A percentile compares a stretch with the other conserved stretches of the same genome.
These are phyloP conservation scores for Axinella damicornis DNA, from an alignment of 37 sponge, comb jelly and placozoan species.

Conservation along the genomic window DNA sequence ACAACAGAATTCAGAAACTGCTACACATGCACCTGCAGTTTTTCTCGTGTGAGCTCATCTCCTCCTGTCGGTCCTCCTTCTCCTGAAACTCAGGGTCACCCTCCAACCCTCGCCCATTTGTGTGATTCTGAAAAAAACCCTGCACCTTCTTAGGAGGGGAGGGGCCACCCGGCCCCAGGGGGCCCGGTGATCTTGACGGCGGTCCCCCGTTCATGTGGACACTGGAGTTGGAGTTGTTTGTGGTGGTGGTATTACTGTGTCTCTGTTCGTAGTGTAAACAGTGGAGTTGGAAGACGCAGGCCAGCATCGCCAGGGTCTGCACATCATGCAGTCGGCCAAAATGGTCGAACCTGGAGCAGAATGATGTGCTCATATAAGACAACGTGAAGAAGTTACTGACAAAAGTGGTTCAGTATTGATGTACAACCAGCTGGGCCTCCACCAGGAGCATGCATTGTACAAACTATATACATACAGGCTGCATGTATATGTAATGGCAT, in stretches of 20 bases:
- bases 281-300: slow-evolving; percentile 76
- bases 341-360: slow-evolving; percentile 61
- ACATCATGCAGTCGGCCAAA: slow-evolving; percentile 73
- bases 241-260: too few relatives aligned
- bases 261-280: not conserved
- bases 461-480: too few relatives aligned
- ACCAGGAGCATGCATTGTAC: too few relatives aligned
- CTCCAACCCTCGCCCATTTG: not conserved
- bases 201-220: not conserved
- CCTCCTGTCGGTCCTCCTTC: slow-evolving; percentile 21
- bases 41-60: slow-evolving; percentile 16
- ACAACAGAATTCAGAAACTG: too few relatives aligned
- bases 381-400: not conserved
- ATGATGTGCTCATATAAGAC: too few relatives aligned
- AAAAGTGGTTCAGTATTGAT: too few relatives aligned
- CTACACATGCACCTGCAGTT: slow-evolving; percentile 32
- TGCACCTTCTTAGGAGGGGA: not conserved
- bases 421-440: too few relatives aligned
- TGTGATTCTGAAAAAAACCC: not conserved
- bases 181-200: not conserved
- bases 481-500: too few relatives aligned
- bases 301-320: slow-evolving; percentile 86
- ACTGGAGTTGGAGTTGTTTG: not conserved
- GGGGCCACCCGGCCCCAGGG: not conserved
- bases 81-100: slow-evolving; percentile 33